phyloP scores from a whole-genome alignment of 2,113 vertebrate species.

The Holacanthus passer region DNA sequence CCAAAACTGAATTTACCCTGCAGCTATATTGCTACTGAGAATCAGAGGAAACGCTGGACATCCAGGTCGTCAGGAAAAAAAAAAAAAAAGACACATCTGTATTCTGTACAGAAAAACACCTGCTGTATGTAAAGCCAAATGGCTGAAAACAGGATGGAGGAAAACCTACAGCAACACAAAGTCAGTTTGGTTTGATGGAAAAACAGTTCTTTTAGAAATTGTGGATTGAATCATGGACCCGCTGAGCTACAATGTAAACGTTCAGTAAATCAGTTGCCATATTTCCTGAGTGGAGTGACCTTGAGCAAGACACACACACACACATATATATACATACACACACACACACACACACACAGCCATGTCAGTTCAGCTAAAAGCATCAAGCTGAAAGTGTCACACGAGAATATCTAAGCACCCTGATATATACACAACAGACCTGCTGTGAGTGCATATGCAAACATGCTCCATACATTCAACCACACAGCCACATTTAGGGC shows the following conservation, averaged over 20 bases:
- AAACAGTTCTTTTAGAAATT: neutral
- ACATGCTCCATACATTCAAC: neutral
- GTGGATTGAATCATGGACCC: neutral
- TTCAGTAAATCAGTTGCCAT: neutral
- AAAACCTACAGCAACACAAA: neutral
- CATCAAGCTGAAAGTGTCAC: neutral
- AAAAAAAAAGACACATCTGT: neutral
- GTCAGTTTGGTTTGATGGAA: neutral
- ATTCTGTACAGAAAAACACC: neutral
- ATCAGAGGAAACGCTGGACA: neutral
- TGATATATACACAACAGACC: too few species aligned
- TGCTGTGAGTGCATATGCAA: neutral
- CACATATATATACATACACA: neutral
- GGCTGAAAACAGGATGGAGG: neutral
- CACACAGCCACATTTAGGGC: too few species aligned
- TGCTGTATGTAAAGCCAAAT: too few species aligned
- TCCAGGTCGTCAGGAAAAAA: neutral
- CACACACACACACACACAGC: neutral
- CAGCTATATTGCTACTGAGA: neutral
- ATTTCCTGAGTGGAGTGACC: neutral
- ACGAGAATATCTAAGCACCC: neutral
- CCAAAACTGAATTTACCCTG: constrained; percentile 3
- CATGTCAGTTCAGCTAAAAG: neutral
- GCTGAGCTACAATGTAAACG: neutral
- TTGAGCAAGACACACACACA: neutral